Percentiles rank a stretch among this genome's conserved stretches.
Evolutionary conservation across 1,140 invertebrate species (phyloP).

Genomic region (Conopomorpha cramerella): DNA sequence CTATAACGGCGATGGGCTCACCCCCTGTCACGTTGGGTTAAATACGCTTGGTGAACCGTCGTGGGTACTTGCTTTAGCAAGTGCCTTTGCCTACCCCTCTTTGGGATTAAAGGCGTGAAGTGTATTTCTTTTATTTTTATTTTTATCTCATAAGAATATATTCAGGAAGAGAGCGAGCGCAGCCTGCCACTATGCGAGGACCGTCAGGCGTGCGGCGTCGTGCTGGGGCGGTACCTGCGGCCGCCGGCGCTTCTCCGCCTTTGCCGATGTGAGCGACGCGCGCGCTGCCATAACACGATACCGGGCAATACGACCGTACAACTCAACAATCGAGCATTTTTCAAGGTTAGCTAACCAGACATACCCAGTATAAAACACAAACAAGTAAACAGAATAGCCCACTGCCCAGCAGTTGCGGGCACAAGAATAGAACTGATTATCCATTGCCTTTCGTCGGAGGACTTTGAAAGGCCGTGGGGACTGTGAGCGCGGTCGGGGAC

Average conservation of each 20-base stretch:
- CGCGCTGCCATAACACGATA: slow-evolving; percentile 24
- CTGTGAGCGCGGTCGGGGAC: too few species aligned
- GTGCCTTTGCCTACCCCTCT: too few species aligned
- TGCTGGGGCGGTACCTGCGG: slow-evolving; percentile 36
- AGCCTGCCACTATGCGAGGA: slow-evolving; percentile 19
- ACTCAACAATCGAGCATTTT: slow-evolving; percentile 33
- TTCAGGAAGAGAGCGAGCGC: slow-evolving; percentile 41
- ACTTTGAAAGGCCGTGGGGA: too few species aligned
- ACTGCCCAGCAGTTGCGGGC: too few species aligned
- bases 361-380: too few species aligned
- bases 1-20: too few species aligned
- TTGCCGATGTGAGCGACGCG: slow-evolving; percentile 28
- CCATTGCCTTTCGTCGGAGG: too few species aligned
- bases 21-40: too few species aligned
- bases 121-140: not conserved
- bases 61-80: too few species aligned
- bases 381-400: too few species aligned
- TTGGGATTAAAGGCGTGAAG: not conserved
- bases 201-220: slow-evolving; percentile 26
- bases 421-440: too few species aligned
- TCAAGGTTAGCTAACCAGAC: slow-evolving; percentile 37
- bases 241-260: slow-evolving; percentile 27
- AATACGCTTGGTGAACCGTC: too few species aligned
- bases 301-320: slow-evolving; percentile 6
- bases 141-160: not conserved